These are phyloP conservation scores for Yponomeuta evonymella DNA, from an alignment of 2,888 invertebrate genomes.

Conservation along the genomic window DNA sequence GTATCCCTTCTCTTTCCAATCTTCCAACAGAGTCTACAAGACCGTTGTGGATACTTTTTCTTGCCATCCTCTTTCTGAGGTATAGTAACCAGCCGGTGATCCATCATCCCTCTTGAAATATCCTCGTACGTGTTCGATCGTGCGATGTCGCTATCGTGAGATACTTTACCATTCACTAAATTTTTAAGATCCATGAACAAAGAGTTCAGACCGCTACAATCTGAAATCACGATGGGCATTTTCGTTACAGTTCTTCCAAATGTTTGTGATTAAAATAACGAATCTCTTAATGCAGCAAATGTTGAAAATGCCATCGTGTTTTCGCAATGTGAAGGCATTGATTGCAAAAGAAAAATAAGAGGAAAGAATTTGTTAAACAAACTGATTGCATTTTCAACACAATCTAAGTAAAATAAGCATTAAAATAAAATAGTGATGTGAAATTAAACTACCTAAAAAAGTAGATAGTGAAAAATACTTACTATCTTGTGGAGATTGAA, in stretches of 20 bases:
- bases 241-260: slow-evolving; percentile 40
- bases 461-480: slow-evolving; percentile 34
- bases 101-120: slow-evolving; percentile 44
- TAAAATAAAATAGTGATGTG: not conserved
- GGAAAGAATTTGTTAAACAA: slow-evolving; percentile 41
- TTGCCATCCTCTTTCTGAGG: slow-evolving; percentile 75
- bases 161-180: slow-evolving; percentile 67
- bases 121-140: slow-evolving; percentile 52
- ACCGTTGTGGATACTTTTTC: slow-evolving; percentile 72
- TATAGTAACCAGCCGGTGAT: slow-evolving; percentile 66
- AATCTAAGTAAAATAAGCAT: slow-evolving; percentile 37
- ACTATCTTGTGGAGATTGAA: slow-evolving; percentile 68
- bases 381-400: slow-evolving; percentile 75
- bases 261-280: slow-evolving; percentile 25
- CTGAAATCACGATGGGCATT: slow-evolving; percentile 77
- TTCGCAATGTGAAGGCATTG: slow-evolving; percentile 55
- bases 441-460: not conserved
- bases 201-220: slow-evolving; percentile 67
- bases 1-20: slow-evolving; percentile 68
- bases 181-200: slow-evolving; percentile 72
- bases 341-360: slow-evolving; percentile 51
- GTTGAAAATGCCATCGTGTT: slow-evolving; percentile 77
- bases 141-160: slow-evolving; percentile 49
- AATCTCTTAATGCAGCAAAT: slow-evolving; percentile 35
- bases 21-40: slow-evolving; percentile 71